Conservation (phyloP, 2,888 invertebrate species). For the Dryobota labecula region DNA sequence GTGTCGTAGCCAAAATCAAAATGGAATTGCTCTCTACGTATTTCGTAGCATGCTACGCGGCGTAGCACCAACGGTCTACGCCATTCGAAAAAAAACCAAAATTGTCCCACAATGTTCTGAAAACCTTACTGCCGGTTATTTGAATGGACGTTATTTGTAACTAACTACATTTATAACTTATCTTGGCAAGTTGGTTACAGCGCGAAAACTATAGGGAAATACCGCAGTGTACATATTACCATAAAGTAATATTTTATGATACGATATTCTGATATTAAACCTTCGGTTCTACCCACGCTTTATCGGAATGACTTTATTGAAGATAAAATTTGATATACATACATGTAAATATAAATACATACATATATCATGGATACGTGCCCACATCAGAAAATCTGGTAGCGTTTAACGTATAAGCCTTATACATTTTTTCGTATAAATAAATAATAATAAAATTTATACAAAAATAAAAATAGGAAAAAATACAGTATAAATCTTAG, state of each 20-base stretch:
- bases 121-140: slow-evolving; percentile 18
- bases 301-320: slow-evolving; percentile 58
- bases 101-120: neutral
- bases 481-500: too few species aligned
- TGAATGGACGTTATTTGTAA: slow-evolving; percentile 21
- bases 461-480: too few species aligned
- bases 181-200: slow-evolving; percentile 29
- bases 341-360: slow-evolving; percentile 47
- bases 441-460: too few species aligned
- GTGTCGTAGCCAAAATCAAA: slow-evolving; percentile 1
- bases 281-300: slow-evolving; percentile 38
- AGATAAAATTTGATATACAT: slow-evolving; percentile 32
- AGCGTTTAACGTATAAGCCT: slow-evolving; percentile 22
- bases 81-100: neutral
- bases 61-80: slow-evolving; percentile 1
- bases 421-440: neutral
- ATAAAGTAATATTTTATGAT: slow-evolving; percentile 60
- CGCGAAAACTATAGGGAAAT: slow-evolving; percentile 51
- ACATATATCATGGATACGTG: slow-evolving; percentile 15
- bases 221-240: slow-evolving; percentile 49
- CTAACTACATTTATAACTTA: slow-evolving; percentile 35
- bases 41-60: slow-evolving; percentile 30
- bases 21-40: slow-evolving; percentile 17
- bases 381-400: slow-evolving; percentile 11
- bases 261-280: slow-evolving; percentile 52